Evolutionary conservation across 2,113 vertebrate genomes (phyloP).

Genomic region (Actenoides lindsayi): DNA sequence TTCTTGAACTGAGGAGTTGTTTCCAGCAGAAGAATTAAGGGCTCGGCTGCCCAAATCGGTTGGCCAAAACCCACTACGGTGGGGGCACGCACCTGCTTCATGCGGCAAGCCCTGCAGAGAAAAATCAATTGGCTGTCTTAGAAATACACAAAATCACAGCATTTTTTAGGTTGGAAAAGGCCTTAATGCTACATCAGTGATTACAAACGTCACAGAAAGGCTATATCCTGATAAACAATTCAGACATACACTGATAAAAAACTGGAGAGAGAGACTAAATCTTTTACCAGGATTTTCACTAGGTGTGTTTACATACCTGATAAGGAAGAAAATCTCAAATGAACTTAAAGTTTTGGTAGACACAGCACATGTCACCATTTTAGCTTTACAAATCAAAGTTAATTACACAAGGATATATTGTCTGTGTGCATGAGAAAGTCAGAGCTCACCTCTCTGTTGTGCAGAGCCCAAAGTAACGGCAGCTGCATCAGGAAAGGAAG

Average conservation of each 20-base stretch:
- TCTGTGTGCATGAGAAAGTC: neutral
- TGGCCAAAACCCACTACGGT: neutral
- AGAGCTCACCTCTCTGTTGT: neutral
- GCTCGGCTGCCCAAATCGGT: neutral
- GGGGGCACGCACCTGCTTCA: neutral
- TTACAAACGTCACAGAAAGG: neutral
- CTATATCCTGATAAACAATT: neutral
- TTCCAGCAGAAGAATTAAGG: neutral
- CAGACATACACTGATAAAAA: fast-evolving
- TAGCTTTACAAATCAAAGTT: neutral
- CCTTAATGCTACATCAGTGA: neutral
- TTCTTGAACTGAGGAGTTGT: fast-evolving
- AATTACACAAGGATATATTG: neutral
- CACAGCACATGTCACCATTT: fast-evolving
- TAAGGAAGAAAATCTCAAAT: neutral
- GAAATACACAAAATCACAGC: neutral
- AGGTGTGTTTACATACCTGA: neutral
- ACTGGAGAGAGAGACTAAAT: neutral
- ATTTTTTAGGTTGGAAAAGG: neutral
- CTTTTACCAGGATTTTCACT: neutral
- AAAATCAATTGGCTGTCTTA: neutral
- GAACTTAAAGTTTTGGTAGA: neutral
- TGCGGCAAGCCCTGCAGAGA: neutral
- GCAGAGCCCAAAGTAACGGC: neutral
- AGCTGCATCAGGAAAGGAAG: neutral